Evolutionary conservation across 37 sponge, comb jelly and placozoan genomes (phyloP).

Genomic region (Ephydatia muelleri): DNA sequence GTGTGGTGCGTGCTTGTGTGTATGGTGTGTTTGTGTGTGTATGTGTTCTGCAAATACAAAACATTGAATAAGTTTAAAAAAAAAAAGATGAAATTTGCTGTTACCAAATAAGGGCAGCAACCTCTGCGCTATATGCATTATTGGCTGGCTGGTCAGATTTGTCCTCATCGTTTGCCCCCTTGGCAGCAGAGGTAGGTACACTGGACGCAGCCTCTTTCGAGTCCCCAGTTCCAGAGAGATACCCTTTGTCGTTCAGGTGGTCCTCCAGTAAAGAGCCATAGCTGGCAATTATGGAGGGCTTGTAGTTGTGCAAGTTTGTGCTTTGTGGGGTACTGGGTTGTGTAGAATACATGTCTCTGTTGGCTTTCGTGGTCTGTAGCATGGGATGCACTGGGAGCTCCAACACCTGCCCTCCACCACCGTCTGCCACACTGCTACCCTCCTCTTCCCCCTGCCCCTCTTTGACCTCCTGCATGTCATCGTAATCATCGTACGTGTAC

Average conservation of each 20-base stretch:
- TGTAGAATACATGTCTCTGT: slow-evolving; percentile 1
- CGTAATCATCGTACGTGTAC: slow-evolving; percentile 76
- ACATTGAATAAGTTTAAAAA: not conserved
- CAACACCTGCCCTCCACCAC: not conserved
- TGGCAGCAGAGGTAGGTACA: not conserved
- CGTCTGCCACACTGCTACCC: not conserved
- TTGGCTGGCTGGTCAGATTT: not conserved
- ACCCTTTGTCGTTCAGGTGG: not conserved
- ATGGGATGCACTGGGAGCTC: slow-evolving; percentile 28
- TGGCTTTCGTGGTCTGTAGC: not conserved
- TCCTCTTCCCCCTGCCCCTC: not conserved
- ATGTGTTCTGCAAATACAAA: not conserved
- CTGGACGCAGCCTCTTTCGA: not conserved
- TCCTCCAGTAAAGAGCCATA: not conserved
- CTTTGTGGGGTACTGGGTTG: not conserved
- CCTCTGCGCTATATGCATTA: not conserved
- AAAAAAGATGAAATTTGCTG: not conserved
- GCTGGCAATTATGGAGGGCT: slow-evolving; percentile 4
- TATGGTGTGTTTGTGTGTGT: not conserved
- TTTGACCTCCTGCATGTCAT: slow-evolving; percentile 19
- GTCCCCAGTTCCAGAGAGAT: not conserved
- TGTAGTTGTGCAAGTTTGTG: not conserved
- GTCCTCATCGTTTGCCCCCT: not conserved
- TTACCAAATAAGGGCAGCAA: not conserved
- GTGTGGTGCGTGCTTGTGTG: no score